Conservation (phyloP, 2,113 vertebrate species). For the Camelus dromedarius region DNA sequence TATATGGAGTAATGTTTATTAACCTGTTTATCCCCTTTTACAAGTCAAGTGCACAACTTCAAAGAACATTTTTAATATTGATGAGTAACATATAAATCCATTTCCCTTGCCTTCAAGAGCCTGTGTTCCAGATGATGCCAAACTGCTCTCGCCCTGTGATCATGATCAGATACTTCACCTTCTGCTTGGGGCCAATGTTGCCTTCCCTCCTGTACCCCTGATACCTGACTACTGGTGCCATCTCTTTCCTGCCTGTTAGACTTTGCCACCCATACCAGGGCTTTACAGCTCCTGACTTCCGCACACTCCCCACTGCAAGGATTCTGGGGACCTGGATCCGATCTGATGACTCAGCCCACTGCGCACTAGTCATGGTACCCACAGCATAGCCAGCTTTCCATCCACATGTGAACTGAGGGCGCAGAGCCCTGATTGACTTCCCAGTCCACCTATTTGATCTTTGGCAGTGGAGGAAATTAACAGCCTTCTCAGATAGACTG, state of each 20-base stretch:
- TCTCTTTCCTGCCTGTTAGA: background rate
- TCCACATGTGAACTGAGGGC: background rate
- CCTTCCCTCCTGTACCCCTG: background rate
- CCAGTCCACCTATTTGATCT: background rate
- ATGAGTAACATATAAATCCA: background rate
- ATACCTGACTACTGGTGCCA: background rate
- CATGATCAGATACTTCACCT: background rate
- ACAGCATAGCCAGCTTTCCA: background rate
- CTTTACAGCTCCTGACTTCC: background rate
- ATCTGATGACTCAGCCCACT: background rate
- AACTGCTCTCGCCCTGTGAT: background rate
- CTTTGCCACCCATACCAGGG: background rate
- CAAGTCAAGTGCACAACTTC: background rate
- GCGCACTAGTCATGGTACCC: too few species aligned
- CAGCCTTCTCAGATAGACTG: background rate
- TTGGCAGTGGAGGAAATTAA: background rate
- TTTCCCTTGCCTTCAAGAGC: background rate
- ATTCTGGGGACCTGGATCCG: background rate
- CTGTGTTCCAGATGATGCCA: too few species aligned
- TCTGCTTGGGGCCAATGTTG: background rate
- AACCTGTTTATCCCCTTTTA: background rate
- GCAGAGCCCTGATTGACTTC: background rate
- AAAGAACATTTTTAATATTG: background rate
- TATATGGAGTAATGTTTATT: background rate
- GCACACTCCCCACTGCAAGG: rapidly evolving